Evolutionary conservation across 2,113 vertebrate species (phyloP), one percentile per base, ranked within the genome.

Genomic region (Bothrops jararaca): DNA sequence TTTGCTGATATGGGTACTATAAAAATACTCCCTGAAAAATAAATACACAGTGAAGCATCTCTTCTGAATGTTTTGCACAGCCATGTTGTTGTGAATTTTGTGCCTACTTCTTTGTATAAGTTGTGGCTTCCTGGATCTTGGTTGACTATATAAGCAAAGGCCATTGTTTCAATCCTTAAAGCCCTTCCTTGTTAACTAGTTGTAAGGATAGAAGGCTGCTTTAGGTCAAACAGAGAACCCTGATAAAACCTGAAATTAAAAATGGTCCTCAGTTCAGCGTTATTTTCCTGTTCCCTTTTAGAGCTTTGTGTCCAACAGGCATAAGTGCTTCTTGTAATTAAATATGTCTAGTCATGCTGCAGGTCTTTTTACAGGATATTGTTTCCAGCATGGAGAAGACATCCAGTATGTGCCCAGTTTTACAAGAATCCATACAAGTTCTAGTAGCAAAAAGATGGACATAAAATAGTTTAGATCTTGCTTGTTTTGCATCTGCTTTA

Each of bases 361-460:
- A 64, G 52, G 52, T 92, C 74, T 93, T 5, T 39, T 50, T 91
- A 34, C 53, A 91, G 15, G 93, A 89, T 48, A 90, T 94, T 86
- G 80, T 26, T 91, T 91, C 56, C 4, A 85, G 34, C 89, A 86
- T 93, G 90, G 95, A 96, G 89, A 26, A 95, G 91, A 23, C n/a
- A 45, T 42, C 20, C 80, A 92, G 92, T 93, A 85, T 91, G 86
- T 57, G 90, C 34, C 88, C 48, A 91, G 90, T 20, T 85, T 95
- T 95, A 22, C 57, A 94, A 91, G 85, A 93, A 86, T 53, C 86
- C 53, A 53, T 94, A 91, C 93, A 93, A 90, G 64, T 92, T 48
- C 53, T 5, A 22, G 24, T 88, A 88, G 89, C 54, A 93, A 93
- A 60, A 92, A 12, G n/a, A 22, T 80, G 90, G 85, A 57, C 22